Conservation (phyloP, 1,140 invertebrate species). For the Drosophila ambigua region DNA sequence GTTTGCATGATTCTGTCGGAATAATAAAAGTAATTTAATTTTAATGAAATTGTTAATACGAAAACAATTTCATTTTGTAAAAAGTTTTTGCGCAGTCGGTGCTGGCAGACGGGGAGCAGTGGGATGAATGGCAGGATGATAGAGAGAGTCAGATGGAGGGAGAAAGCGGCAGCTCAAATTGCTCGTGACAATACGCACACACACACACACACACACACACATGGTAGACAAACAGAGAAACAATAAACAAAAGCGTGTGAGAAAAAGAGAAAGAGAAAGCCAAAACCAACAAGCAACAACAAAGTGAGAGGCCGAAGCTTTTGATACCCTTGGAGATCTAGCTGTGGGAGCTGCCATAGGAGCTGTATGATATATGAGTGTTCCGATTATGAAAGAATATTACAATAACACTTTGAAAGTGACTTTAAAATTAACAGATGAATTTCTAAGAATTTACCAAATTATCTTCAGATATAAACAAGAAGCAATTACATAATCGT, state of each 20-base stretch:
- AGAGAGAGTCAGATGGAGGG: constrained; percentile 1
- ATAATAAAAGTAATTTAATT: constrained; percentile 82
- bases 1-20: constrained; percentile 40
- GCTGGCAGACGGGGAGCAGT: constrained; percentile 1
- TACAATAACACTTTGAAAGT: too few species aligned
- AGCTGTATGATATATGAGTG: constrained; percentile 14
- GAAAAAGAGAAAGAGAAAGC: constrained; percentile 48
- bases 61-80: constrained; percentile 83
- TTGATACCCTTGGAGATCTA: too few species aligned
- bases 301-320: constrained; percentile 7
- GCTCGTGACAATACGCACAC: constrained; percentile 70
- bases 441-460: too few species aligned
- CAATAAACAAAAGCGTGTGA: constrained; percentile 32
- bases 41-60: constrained; percentile 83
- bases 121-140: background rate
- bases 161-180: constrained; percentile 58
- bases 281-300: constrained; percentile 25
- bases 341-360: background rate
- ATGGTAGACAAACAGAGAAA: background rate
- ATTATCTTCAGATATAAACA: too few species aligned
- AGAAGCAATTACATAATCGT: too few species aligned
- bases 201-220: constrained; percentile 33
- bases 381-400: too few species aligned
- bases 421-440: too few species aligned
- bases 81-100: constrained; percentile 59